Base-by-base conservation (phyloP, 2,797 vertebrate genomes). In the Odontamblyopus rebecca region DNA sequence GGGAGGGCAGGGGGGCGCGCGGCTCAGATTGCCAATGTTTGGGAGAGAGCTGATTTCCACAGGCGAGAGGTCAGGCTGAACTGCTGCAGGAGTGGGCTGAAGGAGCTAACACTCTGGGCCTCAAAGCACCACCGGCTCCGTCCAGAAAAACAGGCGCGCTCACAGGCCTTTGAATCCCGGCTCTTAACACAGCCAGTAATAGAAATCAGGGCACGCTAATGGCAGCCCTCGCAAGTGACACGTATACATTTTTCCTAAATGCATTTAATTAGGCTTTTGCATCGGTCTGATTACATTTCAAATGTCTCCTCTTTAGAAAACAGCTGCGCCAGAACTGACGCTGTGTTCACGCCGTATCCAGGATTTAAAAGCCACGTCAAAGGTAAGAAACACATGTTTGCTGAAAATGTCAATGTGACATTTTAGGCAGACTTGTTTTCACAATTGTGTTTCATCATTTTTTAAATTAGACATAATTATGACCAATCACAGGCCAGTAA, bases 351-450 rank as follows among this genome's bases (percentile, higher is more conserved):
- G 29, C 97, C 97, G 8, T 98, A 96, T 76, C 97, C 98, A 13
- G 98, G 98, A 85, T 98, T 97, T 91, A 99, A 98, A 94, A 99
- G 98, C 91, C 98, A 99, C 13, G 94, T 99, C 67, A 99, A 97
- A 92, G 97, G 97, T 99, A 93, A 85, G 81, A 74, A 73, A 69
- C 66, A 44, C 50, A 75, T 11, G 32, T 54, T 56, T 44, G 1
- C 67, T 26, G 32, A 48, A 74, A 78, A 74, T 74, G 56, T 82
- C 62, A 82, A n/a, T 48, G 23, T 78, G 51, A 72, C 53, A 65
- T 75, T 80, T 78, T 38, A 60, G 6, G 73, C 63, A 19, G 54
- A 26, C 64, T 69, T 53, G 80, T 78, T 76, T 75, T 57, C 18
- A 0, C 1, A 71, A 50, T 23, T 23, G 53, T 29, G 48, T 54